A percentile compares a stretch with the other conserved stretches of the same genome.
These are phyloP conservation scores for Proales similis DNA, from an alignment of 1,140 invertebrate species.

Conservation along the genomic window DNA sequence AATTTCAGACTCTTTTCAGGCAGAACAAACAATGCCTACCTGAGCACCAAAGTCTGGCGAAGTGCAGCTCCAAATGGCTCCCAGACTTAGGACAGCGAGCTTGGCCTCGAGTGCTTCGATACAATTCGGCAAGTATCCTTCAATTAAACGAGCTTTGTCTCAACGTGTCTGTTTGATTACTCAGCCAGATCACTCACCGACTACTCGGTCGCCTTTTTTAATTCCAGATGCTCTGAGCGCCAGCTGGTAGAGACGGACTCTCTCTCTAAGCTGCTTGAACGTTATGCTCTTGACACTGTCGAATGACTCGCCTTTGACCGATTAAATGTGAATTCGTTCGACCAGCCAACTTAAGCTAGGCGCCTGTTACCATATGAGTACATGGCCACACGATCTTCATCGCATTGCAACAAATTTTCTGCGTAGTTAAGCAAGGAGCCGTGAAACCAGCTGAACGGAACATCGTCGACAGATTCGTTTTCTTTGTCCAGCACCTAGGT, in stretches of 20 bases:
- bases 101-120: slow-evolving; percentile 56
- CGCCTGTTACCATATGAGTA: slow-evolving; percentile 50
- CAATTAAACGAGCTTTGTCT: slow-evolving; percentile 28
- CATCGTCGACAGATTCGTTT: slow-evolving; percentile 44
- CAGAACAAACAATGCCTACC: slow-evolving; percentile 42
- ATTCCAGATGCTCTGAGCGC: slow-evolving; percentile 51
- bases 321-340: too few species aligned
- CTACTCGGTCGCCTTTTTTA: slow-evolving; percentile 53
- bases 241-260: slow-evolving; percentile 50
- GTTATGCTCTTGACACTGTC: slow-evolving; percentile 45
- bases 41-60: slow-evolving; percentile 59
- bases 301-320: slow-evolving; percentile 47
- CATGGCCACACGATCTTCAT: slow-evolving; percentile 51
- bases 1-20: neutral
- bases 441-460: slow-evolving; percentile 53
- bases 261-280: slow-evolving; percentile 47
- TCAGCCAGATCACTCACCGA: slow-evolving; percentile 45
- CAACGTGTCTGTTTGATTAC: neutral
- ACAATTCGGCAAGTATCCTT: slow-evolving; percentile 56
- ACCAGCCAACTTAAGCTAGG: too few species aligned
- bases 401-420: slow-evolving; percentile 52
- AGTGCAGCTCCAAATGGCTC: slow-evolving; percentile 58
- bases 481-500: slow-evolving; percentile 28
- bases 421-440: slow-evolving; percentile 54
- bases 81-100: slow-evolving; percentile 57